Evolutionary conservation across 92 coral and sea anemone species (phyloP).

Genomic region (Heliopora coerulea): DNA sequence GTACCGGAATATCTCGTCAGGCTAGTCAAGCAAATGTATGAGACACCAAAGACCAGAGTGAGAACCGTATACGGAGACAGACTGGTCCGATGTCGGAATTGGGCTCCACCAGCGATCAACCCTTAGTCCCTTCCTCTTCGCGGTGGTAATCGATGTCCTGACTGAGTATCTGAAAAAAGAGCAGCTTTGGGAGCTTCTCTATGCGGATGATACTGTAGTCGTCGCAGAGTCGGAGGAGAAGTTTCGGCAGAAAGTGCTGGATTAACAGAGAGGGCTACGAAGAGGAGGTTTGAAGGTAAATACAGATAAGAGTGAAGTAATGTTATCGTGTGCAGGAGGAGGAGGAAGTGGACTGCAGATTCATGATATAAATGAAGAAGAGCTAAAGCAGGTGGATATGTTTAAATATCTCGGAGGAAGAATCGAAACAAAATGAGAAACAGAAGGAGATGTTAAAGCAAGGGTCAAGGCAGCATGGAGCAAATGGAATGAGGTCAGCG

Average conservation of each 20-base stretch:
- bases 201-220: background rate
- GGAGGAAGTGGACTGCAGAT: too few species aligned
- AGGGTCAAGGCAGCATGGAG: slow-evolving; percentile 12
- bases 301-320: background rate
- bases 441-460: slow-evolving; percentile 2
- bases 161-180: background rate
- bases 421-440: background rate
- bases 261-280: background rate
- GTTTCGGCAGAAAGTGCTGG: background rate
- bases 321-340: background rate
- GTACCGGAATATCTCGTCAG: background rate
- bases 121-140: slow-evolving; percentile 13
- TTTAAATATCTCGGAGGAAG: background rate
- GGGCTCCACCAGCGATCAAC: slow-evolving; percentile 5
- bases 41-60: background rate
- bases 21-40: background rate
- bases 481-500: background rate
- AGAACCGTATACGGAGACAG: background rate
- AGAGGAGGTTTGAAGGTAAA: background rate
- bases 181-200: slow-evolving; percentile 6
- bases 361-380: background rate
- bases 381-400: background rate
- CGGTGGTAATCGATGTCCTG: slow-evolving; percentile 1
- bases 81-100: background rate
- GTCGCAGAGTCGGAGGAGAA: slow-evolving; percentile 1